Evolutionary conservation across 2,113 vertebrate genomes (phyloP).

Genomic region (Herpailurus yagouaroundi): DNA sequence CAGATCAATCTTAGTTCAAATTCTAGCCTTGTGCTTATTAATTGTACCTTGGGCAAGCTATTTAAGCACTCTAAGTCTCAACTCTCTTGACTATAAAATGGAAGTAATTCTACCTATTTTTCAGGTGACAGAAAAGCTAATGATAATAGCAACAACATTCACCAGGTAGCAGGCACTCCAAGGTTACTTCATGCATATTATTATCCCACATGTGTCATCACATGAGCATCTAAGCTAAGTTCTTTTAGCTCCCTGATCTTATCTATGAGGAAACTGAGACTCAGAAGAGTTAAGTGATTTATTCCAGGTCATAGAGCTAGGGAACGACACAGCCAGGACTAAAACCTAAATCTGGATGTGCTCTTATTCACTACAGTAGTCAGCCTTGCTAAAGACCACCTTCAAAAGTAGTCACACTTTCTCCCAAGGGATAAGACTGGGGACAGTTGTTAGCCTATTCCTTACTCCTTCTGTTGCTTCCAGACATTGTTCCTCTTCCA

Average conservation of each 20-base stretch:
- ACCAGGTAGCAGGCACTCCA: neutral
- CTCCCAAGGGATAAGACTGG: neutral
- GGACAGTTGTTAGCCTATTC: neutral
- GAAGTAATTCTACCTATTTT: neutral
- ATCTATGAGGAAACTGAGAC: neutral
- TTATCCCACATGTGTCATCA: neutral
- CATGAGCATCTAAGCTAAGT: neutral
- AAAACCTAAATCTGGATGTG: slow-evolving; percentile 2
- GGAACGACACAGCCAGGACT: neutral
- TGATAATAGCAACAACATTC: neutral
- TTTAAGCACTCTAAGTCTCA: neutral
- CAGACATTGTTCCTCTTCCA: neutral
- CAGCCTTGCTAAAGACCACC: neutral
- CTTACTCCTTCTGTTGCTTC: neutral
- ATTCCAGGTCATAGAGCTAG: neutral
- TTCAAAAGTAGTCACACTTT: slow-evolving; percentile 6
- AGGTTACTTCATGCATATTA: neutral
- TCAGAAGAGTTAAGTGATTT: slow-evolving; percentile 12
- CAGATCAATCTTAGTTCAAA: slow-evolving; percentile 19
- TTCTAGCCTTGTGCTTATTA: neutral
- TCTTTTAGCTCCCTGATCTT: neutral
- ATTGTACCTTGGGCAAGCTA: neutral
- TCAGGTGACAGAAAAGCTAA: neutral
- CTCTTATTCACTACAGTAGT: neutral
- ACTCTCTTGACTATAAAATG: slow-evolving; percentile 22